Base-by-base conservation (phyloP, 2,113 vertebrate species). In the Nerophis lumbriciformis region DNA sequence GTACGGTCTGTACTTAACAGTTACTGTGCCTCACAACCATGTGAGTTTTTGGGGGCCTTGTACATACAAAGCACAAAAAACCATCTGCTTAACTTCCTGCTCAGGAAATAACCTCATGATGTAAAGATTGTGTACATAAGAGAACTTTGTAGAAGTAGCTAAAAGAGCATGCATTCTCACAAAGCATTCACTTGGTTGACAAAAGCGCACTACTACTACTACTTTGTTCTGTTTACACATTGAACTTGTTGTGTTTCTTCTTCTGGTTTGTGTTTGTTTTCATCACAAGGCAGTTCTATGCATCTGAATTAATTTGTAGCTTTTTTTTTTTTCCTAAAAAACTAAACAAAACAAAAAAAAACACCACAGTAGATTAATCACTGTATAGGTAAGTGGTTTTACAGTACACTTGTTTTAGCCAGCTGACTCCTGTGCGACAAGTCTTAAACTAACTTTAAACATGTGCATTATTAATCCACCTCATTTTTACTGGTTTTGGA, bases 51-150 rank as follows among this genome's bases (percentile, higher is more conserved):
- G 69, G 77, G 69, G 82, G 75, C 78, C 87, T 78, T 62, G 36
- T 60, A 77, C 70, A 62, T 35, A 12, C 10, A 2, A 71, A 63
- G 60, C 68, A 76, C 77, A 81, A n/a, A 63, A 5, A 57, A 21
- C 12, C 67, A 74, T 83, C 77, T 71, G 75, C 78, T 64, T 68
- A 28, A 67, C 55, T 71, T 83, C 66, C 76, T 77, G 84, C 85
- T 86, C 83, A 86, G 85, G 88, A 87, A 85, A 75, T 71, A 80
- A 79, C 80, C 67, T 76, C 77, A 69, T 71, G 63, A 82, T 87
- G 83, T 85, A 84, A 77, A 88, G 63, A 85, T 80, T 67, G 71
- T 90, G 90, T 90, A 89, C 51, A 92, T 89, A 88, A 8, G 70
- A 80, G 67, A 85, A 73, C 78, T 88, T 81, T 85, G 83, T 84